Evolutionary conservation across 1,140 invertebrate genomes (phyloP), one percentile per base, ranked within the genome.

Genomic region (Leptoteleia sp.): DNA sequence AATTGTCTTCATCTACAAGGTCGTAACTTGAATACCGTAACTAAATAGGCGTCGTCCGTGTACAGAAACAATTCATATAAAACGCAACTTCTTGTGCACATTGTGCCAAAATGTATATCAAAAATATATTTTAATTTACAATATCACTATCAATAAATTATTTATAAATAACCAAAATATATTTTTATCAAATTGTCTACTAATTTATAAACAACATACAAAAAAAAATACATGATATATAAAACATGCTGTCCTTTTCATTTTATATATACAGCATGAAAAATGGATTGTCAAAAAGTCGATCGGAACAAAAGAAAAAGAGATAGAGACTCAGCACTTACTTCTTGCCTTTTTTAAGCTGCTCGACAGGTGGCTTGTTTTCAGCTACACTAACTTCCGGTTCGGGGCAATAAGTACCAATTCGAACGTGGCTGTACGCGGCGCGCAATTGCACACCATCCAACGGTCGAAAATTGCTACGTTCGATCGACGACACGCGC

Each of bases 371-470:
- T 67, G 83, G 84, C 33, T 86, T 87, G 68, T 80, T 83, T 57
- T 86, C 86, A 45, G 37, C 43, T 31, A 33, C 31, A 67, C 65
- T 52, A 76, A 64, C 68, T 83, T 86, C 86, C 52, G 85, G 83
- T 52, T 87, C 87, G 38, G 84, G 82, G 33, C 86, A 87, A 75
- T 86, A 89, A 71, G 83, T 86, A 35, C 87, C 88, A 13, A 89
- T 81, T 50, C 87, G 82, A 54, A 88, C 81, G 64, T 89, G 86
- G 64, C 85, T 87, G 64, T 88, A 89, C 17, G 84, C 81, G 12
- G 85, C 83, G 35, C 85, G 78, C 50, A 89, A 79, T 76, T 89
- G 86, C 40, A 88, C 84, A 35, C 87, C 85, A 65, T 89, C 88
- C 31, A 88, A 61, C 8, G 88, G 86, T 19, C 86, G 85, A 83